Evolutionary conservation across 2,797 vertebrate species (phyloP), one percentile per base, ranked within the genome.

Genomic region (Intellagama lesueurii): DNA sequence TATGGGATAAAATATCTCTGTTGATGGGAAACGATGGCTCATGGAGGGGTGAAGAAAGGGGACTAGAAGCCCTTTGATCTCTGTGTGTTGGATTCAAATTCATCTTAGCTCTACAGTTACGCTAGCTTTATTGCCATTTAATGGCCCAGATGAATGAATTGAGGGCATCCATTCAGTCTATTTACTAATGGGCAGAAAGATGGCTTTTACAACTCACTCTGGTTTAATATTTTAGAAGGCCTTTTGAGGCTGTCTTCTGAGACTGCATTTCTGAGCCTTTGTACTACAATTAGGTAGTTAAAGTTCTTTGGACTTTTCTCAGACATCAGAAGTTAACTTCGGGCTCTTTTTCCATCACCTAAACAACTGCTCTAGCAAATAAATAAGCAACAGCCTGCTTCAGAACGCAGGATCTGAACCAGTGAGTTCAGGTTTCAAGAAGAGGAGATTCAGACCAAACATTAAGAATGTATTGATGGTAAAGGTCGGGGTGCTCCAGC

Each of bases 61-160:
- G 89, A 52, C 87, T 35, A 78, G 89, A 77, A 92, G 82, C 76
- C 85, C 60, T 70, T 72, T 92, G 92, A 52, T 79, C 85, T 91
- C 49, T 77, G 0, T 81, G 88, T 73, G 79, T 73, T 22, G 9
- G 87, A 86, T 91, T 90, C 88, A 86, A 75, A 93, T 88, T 85
- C 79, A 91, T 91, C 90, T 84, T 84, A 84, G 81, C 32, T 22
- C 32, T 70, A 72, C 40, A 83, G 32, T 49, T 66, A 49, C 83
- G 82, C 28, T 24, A n/a, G 72, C 82, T 91, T 91, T 85, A 88
- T 86, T 86, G 72, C 72, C 72, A 69, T 91, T 88, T 88, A 88
- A 86, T 87, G 89, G 72, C 73, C 79, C 44, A 8, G 12, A 82
- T 88, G 79, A 90, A 92, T 84, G 85, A 90, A 86, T 90, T 78